These are phyloP conservation scores for Zaprionus capensis DNA, from an alignment of 1,140 invertebrate species.

Conservation along the genomic window DNA sequence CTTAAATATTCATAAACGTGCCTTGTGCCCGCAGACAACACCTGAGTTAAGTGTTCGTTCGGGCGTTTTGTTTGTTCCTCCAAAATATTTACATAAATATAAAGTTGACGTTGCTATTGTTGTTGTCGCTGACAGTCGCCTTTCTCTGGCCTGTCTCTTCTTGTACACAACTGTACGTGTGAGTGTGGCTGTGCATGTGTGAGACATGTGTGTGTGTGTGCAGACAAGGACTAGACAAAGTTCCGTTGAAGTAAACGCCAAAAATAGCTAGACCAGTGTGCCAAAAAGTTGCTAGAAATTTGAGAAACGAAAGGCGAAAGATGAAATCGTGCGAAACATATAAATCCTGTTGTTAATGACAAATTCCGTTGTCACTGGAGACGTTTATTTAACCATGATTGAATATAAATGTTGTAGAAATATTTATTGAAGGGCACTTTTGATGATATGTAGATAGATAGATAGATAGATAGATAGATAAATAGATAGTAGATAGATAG, in stretches of 20 bases:
- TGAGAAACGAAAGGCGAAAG: not conserved
- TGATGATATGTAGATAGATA: too few species aligned
- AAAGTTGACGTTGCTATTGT: slow-evolving; percentile 41
- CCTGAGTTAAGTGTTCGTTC: slow-evolving; percentile 39
- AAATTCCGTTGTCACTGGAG: too few species aligned
- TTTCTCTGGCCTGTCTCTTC: not conserved
- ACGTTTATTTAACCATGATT: too few species aligned
- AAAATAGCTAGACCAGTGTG: not conserved
- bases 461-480: too few species aligned
- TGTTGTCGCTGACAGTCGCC: slow-evolving; percentile 27
- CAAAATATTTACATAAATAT: slow-evolving; percentile 74
- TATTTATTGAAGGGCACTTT: too few species aligned
- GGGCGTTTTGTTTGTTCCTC: slow-evolving; percentile 38
- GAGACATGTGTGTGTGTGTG: slow-evolving; percentile 37
- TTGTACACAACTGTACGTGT: not conserved
- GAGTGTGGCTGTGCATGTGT: slow-evolving; percentile 3
- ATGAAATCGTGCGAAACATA: not conserved
- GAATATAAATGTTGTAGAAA: too few species aligned
- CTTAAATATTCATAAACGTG: slow-evolving; percentile 65
- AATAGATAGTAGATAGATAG: too few species aligned
- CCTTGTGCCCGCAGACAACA: slow-evolving; percentile 32
- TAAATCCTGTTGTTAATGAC: too few species aligned
- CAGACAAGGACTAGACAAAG: slow-evolving; percentile 65
- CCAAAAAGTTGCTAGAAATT: not conserved
- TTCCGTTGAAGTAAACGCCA: slow-evolving; percentile 12